Evolutionary conservation across 2,797 vertebrate species (phyloP).

Genomic region (Tapera naevia): DNA sequence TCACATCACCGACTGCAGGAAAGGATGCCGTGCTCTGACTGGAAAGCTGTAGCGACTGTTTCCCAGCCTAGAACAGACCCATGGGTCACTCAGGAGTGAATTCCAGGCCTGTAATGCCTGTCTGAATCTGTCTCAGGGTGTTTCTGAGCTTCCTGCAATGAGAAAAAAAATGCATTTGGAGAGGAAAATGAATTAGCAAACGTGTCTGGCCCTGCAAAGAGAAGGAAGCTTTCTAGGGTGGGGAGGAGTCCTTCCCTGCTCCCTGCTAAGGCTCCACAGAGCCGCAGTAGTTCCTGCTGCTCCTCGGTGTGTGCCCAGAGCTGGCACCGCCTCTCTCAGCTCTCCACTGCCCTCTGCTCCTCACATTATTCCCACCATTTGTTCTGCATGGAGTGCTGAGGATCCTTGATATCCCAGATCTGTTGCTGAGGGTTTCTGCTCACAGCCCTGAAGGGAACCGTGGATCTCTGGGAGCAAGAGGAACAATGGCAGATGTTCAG

Average conservation of each 20-base stretch:
- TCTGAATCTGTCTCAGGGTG: background rate
- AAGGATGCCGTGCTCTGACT: accelerated
- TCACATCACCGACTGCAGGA: background rate
- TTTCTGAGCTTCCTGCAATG: background rate
- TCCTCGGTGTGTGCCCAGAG: accelerated
- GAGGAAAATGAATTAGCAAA: background rate
- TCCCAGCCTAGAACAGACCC: background rate
- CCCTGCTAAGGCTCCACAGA: background rate
- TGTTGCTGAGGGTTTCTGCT: background rate
- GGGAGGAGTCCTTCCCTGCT: background rate
- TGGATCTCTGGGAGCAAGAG: background rate
- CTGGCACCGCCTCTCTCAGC: background rate
- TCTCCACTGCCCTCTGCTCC: background rate
- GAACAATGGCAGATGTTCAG: background rate
- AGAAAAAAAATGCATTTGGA: background rate
- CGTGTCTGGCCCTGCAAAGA: background rate
- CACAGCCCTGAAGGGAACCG: background rate
- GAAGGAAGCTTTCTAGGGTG: background rate
- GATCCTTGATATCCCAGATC: background rate
- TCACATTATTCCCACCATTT: accelerated
- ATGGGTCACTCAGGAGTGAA: background rate
- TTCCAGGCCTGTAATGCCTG: background rate
- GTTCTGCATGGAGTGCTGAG: background rate
- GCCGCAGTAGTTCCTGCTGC: background rate
- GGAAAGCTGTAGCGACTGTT: background rate